A percentile compares a stretch with the other conserved stretches of the same genome.
phyloP scores from a whole-genome alignment of 2,888 invertebrate genomes.

The Synanthedon tipuliformis region DNA sequence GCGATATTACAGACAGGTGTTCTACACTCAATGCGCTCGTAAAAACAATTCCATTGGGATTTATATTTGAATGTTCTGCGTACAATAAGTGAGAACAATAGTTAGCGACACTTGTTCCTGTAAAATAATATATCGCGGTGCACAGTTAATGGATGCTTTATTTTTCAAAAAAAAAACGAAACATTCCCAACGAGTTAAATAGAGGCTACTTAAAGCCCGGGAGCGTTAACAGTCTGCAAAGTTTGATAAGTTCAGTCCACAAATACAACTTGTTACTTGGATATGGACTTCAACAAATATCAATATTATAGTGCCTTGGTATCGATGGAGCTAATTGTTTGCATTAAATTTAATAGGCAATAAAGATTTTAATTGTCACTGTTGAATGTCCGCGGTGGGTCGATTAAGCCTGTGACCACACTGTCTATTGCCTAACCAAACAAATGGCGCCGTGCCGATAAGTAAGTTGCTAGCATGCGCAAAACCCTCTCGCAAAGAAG shows the following conservation, averaged over 20 bases:
- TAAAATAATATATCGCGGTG: slow-evolving; percentile 9
- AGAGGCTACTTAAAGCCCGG: not conserved
- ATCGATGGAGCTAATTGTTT: slow-evolving; percentile 44
- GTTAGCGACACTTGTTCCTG: slow-evolving; percentile 32
- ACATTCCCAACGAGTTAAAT: not conserved
- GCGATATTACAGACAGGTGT: slow-evolving; percentile 45
- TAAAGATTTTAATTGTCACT: slow-evolving; percentile 39
- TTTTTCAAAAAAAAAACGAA: too few species aligned
- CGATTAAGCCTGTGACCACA: slow-evolving; percentile 17
- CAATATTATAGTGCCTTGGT: not conserved
- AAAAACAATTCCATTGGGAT: slow-evolving; percentile 52
- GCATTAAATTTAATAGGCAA: slow-evolving; percentile 49
- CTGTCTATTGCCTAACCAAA: slow-evolving; percentile 57
- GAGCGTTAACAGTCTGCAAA: not conserved
- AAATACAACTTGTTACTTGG: not conserved
- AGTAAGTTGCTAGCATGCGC: slow-evolving; percentile 42
- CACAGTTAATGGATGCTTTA: too few species aligned
- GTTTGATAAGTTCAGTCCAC: not conserved
- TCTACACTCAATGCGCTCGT: slow-evolving; percentile 41
- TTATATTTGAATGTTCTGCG: slow-evolving; percentile 40
- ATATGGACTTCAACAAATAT: not conserved
- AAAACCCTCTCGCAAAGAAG: slow-evolving; percentile 15
- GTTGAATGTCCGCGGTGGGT: slow-evolving; percentile 23
- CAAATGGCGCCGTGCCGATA: slow-evolving; percentile 51
- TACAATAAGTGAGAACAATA: slow-evolving; percentile 19